Evolutionary conservation across 1,140 invertebrate genomes (phyloP), one percentile per base, ranked within the genome.

Genomic region (Choristoneura fumiferana): DNA sequence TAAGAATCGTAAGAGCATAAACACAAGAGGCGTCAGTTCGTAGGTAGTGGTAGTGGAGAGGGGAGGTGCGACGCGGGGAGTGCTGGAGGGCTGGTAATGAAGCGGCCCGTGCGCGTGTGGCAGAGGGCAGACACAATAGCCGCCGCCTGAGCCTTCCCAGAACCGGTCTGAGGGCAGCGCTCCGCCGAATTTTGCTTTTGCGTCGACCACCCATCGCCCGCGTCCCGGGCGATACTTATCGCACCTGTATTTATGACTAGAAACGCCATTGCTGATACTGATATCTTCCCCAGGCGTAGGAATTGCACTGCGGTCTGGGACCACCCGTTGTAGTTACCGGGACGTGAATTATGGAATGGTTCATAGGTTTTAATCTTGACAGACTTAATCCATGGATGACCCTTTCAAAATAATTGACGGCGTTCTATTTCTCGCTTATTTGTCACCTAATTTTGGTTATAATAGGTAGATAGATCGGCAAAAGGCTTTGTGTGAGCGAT

Each of bases 181-280:
- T 78, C 80, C 64, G 81, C 84, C 82, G 78, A 86, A 83, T 76
- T 87, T 84, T 58, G 78, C 81, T 76, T 87, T 84, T 58, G 78
- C 81, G 73, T 67, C 79, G 80, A 84, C 83, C 78, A 87, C 84
- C 84, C 84, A 81, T 68, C 71, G 67, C 63, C 64, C 69, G 58
- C 60, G 45, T 57, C 63, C 68, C 66, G 62, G 62, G 54, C 69
- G 78, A 84, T 83, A 86, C 73, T 84, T 81, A 84, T 81, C 81
- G 71, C 76, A 67, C 74, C 75, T 66, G 68, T 79, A 76, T 84
- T 84, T 87, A 84, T 73, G 70, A 78, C 77, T 83, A 78, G 78
- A 75, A 73, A 81, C 73, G 62, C 71, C 71, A 69, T 67, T 71
- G 63, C 62, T 63, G 68, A 70, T 72, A 69, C 62, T 34, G 55